These are phyloP conservation scores for Lochmaea crataegi DNA, from an alignment of 2,888 invertebrate species.

Conservation along the genomic window DNA sequence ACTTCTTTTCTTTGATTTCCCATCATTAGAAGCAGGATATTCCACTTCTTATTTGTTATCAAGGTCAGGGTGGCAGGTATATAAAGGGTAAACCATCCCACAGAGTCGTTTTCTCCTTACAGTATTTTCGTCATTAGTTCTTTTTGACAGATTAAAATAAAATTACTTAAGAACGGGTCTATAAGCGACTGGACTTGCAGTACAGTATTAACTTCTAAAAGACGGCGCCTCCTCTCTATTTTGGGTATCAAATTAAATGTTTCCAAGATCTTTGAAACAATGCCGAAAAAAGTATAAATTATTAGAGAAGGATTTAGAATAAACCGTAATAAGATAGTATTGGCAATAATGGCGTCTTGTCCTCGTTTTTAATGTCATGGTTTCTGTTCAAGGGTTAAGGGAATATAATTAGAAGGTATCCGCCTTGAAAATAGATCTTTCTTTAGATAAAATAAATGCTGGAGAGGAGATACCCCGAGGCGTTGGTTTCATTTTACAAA, in stretches of 20 bases:
- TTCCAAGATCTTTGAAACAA: slow-evolving; percentile 20
- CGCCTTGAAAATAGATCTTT: slow-evolving; percentile 13
- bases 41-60: too few species aligned
- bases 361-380: slow-evolving; percentile 5
- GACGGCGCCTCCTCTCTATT: slow-evolving; percentile 33
- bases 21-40: too few species aligned
- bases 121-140: too few species aligned
- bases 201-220: slow-evolving; percentile 15
- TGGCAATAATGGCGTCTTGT: slow-evolving; percentile 31
- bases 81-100: too few species aligned
- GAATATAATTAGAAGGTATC: slow-evolving; percentile 21
- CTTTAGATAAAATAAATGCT: slow-evolving; percentile 4
- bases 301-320: slow-evolving; percentile 21
- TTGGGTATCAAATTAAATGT: slow-evolving; percentile 33
- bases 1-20: too few species aligned
- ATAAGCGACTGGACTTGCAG: slow-evolving; percentile 4
- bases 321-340: slow-evolving; percentile 31
- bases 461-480: neutral
- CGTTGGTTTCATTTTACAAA: neutral
- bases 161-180: neutral
- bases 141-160: neutral
- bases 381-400: slow-evolving; percentile 11
- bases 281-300: slow-evolving; percentile 30
- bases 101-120: too few species aligned
- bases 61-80: too few species aligned